phyloP scores from a whole-genome alignment of 2,797 vertebrate species.

The Acrocephalus scirpaceus region DNA sequence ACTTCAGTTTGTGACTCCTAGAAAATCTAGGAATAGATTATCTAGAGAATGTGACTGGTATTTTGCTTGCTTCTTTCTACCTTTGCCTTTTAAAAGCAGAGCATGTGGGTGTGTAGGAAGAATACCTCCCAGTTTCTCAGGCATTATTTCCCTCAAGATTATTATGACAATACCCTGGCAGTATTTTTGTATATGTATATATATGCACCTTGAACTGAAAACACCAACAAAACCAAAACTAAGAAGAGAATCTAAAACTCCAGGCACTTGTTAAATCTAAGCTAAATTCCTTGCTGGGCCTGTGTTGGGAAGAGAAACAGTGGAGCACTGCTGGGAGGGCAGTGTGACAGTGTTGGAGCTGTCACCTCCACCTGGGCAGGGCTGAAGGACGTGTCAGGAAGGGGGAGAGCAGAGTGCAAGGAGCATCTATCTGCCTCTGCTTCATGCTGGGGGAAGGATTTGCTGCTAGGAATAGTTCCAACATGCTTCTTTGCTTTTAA shows the following conservation, averaged over 20 bases:
- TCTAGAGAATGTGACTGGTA: background rate
- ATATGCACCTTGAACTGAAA: background rate
- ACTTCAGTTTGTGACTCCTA: background rate
- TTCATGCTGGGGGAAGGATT: background rate
- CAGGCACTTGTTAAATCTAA: background rate
- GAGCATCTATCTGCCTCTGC: background rate
- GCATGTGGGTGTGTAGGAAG: background rate
- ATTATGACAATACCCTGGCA: background rate
- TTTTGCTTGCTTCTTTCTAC: background rate
- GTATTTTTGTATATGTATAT: slow-evolving; percentile 1
- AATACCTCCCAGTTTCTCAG: background rate
- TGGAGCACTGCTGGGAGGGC: background rate
- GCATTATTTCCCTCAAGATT: background rate
- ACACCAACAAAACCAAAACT: background rate
- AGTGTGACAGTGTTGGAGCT: fast-evolving
- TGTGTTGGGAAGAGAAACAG: background rate
- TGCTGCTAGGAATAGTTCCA: background rate
- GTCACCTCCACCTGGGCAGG: background rate
- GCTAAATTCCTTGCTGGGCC: background rate
- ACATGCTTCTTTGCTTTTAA: background rate
- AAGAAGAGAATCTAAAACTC: background rate
- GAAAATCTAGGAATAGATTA: background rate
- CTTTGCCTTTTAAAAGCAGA: background rate
- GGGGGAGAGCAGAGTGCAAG: background rate
- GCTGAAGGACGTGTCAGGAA: background rate